A percentile compares a stretch with the other conserved stretches of the same genome.
Conservation (phyloP, 2,797 vertebrate species). For the Thaleichthys pacificus region DNA sequence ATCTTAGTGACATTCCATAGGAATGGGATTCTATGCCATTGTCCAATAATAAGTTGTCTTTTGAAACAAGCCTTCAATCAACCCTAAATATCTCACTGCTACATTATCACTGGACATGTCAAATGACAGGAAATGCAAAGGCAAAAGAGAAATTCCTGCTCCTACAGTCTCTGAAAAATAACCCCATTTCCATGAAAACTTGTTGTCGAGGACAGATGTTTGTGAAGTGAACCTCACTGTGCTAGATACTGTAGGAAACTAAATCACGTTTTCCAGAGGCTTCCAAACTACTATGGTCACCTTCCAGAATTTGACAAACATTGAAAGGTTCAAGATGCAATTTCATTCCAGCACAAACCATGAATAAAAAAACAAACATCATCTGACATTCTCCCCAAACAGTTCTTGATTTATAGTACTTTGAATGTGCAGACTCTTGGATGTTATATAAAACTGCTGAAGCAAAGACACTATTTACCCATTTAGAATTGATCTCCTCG, state of each 20-base stretch:
- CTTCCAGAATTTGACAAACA: conserved; percentile 19
- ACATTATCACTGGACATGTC: not conserved
- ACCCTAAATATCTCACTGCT: not conserved
- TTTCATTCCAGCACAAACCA: conserved; percentile 32
- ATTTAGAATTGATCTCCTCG: conserved; percentile 59
- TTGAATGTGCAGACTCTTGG: conserved; percentile 34
- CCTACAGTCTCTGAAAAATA: conserved; percentile 23
- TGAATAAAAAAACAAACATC: conserved; percentile 10
- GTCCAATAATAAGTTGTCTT: too few species aligned
- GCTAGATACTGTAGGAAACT: not conserved
- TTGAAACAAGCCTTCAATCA: not conserved
- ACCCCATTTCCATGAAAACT: conserved; percentile 21
- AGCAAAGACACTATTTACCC: conserved; percentile 57
- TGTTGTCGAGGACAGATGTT: conserved; percentile 3
- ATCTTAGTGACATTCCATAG: not conserved
- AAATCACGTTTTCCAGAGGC: conserved; percentile 32
- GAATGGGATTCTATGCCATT: too few species aligned
- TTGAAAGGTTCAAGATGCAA: conserved; percentile 21
- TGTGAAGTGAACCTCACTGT: conserved; percentile 30
- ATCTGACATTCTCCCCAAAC: conserved; percentile 24
- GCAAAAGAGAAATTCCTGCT: not conserved
- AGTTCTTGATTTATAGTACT: conserved; percentile 45
- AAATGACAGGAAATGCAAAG: conserved; percentile 14
- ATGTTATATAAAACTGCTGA: conserved; percentile 51
- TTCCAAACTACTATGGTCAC: not conserved